Evolutionary conservation across 1,140 invertebrate genomes (phyloP).

Genomic region (Arctopsyche grandis): DNA sequence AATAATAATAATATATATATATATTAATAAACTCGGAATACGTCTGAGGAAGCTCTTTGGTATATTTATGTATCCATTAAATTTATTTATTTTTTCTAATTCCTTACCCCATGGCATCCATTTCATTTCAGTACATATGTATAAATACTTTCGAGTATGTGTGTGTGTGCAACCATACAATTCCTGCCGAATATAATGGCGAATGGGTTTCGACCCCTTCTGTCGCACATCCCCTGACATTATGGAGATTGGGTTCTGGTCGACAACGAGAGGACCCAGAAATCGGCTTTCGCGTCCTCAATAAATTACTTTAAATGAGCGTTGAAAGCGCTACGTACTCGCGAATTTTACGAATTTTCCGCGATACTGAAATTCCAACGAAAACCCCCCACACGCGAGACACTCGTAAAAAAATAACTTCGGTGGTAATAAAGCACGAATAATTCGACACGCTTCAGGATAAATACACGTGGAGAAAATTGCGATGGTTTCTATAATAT

Average conservation of each 20-base stretch:
- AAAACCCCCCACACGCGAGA: neutral
- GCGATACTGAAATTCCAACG: neutral
- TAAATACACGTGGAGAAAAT: too few species aligned
- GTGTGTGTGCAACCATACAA: neutral
- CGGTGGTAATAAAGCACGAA: neutral
- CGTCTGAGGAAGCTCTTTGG: neutral
- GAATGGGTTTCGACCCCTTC: slow-evolving; percentile 12
- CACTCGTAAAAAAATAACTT: neutral
- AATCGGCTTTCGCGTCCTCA: slow-evolving; percentile 14
- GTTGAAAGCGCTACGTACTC: slow-evolving; percentile 33
- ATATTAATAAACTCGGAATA: too few species aligned
- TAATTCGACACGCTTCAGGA: neutral
- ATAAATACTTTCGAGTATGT: neutral
- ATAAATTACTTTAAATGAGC: slow-evolving; percentile 54
- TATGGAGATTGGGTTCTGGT: slow-evolving; percentile 47
- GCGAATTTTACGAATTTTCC: slow-evolving; percentile 18
- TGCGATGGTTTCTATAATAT: too few species aligned
- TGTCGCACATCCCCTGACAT: slow-evolving; percentile 34
- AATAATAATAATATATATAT: too few species aligned
- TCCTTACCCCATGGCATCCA: slow-evolving; percentile 11
- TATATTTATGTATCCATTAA: slow-evolving; percentile 20
- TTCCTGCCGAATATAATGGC: slow-evolving; percentile 15
- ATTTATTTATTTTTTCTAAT: slow-evolving; percentile 30
- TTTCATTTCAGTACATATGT: neutral
- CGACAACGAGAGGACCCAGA: neutral